Percentiles rank a stretch among this genome's conserved stretches.
phyloP scores from a whole-genome alignment of 37 sponge, comb jelly and placozoan species.

The Halisarca cf. caerulea region DNA sequence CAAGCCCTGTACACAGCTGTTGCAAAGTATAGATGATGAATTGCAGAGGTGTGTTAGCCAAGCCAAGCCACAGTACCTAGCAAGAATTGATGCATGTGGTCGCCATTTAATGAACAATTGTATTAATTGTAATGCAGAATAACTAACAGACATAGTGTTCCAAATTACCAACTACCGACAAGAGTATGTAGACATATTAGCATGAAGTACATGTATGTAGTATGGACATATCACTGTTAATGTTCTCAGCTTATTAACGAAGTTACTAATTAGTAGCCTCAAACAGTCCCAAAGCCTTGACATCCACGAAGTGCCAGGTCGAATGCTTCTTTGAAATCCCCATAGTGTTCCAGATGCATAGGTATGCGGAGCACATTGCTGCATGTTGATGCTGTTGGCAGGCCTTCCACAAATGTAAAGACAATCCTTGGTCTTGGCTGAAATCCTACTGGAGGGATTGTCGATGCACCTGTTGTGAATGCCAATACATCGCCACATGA shows the following conservation, averaged over 20 bases:
- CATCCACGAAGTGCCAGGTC: neutral
- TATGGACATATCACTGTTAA: neutral
- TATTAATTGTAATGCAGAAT: neutral
- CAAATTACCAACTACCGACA: neutral
- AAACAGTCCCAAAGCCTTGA: neutral
- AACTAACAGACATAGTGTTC: neutral
- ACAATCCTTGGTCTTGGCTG: neutral
- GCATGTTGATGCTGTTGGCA: neutral
- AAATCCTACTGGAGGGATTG: neutral
- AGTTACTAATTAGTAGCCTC: neutral
- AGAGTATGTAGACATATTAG: neutral
- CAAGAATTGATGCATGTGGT: neutral
- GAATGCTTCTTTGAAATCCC: neutral
- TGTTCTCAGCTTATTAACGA: too few species aligned
- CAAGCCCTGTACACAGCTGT: neutral
- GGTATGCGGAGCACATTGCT: too few species aligned
- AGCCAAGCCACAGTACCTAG: neutral
- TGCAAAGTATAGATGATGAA: neutral
- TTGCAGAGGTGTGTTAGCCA: neutral
- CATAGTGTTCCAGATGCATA: too few species aligned
- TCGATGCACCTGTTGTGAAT: neutral
- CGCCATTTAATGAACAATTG: neutral
- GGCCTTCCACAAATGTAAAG: neutral
- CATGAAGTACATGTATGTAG: neutral
- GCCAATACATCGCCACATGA: neutral